Evolutionary conservation across 2,888 invertebrate species (phyloP), one percentile per base, ranked within the genome.

Genomic region (Polia nebulosa): DNA sequence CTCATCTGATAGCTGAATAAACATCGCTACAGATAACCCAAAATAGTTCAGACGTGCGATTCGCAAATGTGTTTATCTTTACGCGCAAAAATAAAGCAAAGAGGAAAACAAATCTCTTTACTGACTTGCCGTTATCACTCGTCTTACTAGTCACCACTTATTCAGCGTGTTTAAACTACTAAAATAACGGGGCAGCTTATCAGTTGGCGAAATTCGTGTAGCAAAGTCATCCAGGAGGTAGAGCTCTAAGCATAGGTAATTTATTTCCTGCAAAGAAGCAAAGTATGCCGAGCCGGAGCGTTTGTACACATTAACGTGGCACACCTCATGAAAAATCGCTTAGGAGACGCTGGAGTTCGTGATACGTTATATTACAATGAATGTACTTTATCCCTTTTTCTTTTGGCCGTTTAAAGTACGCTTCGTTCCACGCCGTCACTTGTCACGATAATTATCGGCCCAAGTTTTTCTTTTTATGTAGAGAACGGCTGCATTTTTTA

Each of bases 251-350:
- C 91, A 94, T 94, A 72, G 80, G 83, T 82, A 94, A 95, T 95
- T 95, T 94, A 95, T 95, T 93, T 93, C 90, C 91, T 89, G 89
- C 88, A 89, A 91, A 93, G 92, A 93, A 93, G 94, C 91, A 91
- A 92, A 94, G 94, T 93, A 92, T 91, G 93, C 91, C 90, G 90
- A 91, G 92, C 91, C 92, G 91, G 90, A 90, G 89, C 91, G 93
- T 94, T 93, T 92, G 95, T 95, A 94, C 93, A 94, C 95, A 94
- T 94, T 95, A 95, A 93, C 94, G 92, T 86, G 88, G 91, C 86
- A 88, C 88, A 91, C 91, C 94, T 94, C 94, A 94, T 95, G 95
- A 95, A 94, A 94, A 94, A 95, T 94, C 94, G 95, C 93, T 95
- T 95, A 94, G 91, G 90, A 90, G 89, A 90, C 87, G 91, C 88